Evolutionary conservation across 2,113 vertebrate genomes (phyloP).

Genomic region (Mustelus asterias): DNA sequence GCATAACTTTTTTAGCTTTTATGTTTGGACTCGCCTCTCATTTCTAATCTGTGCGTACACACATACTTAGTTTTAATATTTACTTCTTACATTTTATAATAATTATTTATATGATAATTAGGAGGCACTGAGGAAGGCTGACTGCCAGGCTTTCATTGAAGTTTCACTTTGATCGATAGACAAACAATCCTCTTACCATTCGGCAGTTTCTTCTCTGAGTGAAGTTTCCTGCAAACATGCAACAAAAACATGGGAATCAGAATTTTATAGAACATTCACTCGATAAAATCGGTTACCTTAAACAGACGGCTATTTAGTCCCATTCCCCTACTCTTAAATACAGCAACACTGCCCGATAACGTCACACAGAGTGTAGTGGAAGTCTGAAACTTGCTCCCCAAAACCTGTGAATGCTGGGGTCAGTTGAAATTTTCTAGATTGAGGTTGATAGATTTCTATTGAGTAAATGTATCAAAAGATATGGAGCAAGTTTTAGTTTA

Average conservation of each 20-base stretch:
- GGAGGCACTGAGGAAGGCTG: background rate
- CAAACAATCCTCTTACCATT: slow-evolving; percentile 50
- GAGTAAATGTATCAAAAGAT: background rate
- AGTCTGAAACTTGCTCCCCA: background rate
- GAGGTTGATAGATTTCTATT: too few species aligned
- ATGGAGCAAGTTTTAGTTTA: background rate
- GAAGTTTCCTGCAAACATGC: slow-evolving; percentile 51
- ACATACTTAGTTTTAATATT: too few species aligned
- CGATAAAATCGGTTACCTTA: background rate
- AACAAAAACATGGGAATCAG: slow-evolving; percentile 28
- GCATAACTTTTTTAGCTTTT: too few species aligned
- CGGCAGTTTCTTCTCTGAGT: slow-evolving; percentile 49
- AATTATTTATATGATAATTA: background rate
- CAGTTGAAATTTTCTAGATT: too few species aligned
- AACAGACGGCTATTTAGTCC: background rate
- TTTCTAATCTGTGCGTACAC: too few species aligned
- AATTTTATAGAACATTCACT: background rate
- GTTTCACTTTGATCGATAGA: background rate
- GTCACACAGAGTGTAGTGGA: background rate
- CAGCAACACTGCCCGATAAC: background rate
- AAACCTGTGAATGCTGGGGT: too few species aligned
- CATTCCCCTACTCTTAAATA: background rate
- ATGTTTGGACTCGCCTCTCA: too few species aligned
- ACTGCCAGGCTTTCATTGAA: background rate
- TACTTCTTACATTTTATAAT: too few species aligned